These are phyloP conservation scores for Griposia aprilina DNA, from an alignment of 2,888 invertebrate genomes.

Conservation along the genomic window DNA sequence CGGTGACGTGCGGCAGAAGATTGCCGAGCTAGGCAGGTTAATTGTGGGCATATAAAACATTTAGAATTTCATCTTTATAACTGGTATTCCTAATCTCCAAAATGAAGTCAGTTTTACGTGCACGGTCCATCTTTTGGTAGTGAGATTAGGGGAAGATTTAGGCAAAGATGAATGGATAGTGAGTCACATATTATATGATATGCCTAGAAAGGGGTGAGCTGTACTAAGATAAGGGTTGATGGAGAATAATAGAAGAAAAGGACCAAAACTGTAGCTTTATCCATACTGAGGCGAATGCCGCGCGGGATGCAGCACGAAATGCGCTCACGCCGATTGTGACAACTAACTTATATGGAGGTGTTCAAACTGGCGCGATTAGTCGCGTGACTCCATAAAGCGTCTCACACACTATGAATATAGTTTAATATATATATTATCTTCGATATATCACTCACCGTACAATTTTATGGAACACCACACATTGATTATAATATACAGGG, in stretches of 20 bases:
- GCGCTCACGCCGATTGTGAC: too few species aligned
- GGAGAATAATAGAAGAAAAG: neutral
- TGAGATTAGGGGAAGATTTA: neutral
- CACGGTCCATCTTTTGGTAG: neutral
- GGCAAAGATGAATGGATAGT: neutral
- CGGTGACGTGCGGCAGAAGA: constrained; percentile 7
- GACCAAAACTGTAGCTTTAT: neutral
- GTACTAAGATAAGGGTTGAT: neutral
- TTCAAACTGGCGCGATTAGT: neutral
- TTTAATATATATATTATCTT: too few species aligned
- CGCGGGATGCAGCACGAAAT: neutral
- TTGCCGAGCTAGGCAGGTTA: neutral
- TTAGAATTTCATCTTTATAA: constrained; percentile 18
- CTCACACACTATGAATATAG: too few species aligned
- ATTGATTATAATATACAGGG: too few species aligned
- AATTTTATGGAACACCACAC: too few species aligned
- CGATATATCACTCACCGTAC: too few species aligned
- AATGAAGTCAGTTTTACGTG: neutral
- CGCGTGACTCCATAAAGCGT: neutral
- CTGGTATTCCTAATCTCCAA: neutral
- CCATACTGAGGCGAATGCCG: neutral
- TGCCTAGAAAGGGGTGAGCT: neutral
- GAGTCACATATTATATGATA: too few species aligned
- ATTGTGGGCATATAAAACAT: constrained; percentile 8
- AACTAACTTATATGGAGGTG: neutral